Percentiles rank a stretch among this genome's conserved stretches.
Evolutionary conservation across 53 echinoderm and acorn worm genomes (phyloP).

Genomic region (Paracentrotus lividus): DNA sequence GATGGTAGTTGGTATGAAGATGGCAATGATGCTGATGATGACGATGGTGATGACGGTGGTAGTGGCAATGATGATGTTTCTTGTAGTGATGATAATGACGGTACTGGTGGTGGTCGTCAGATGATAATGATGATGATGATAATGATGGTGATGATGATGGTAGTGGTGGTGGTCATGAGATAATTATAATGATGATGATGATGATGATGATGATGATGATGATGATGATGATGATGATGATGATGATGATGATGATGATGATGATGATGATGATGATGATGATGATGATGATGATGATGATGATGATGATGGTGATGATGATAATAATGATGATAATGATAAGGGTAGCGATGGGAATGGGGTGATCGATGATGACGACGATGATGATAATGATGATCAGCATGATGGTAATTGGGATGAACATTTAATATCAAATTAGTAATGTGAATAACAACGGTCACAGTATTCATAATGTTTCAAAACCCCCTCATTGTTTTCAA

Average conservation of each 20-base stretch:
- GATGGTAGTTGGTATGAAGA: background rate
- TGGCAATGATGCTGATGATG: background rate
- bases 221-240: background rate
- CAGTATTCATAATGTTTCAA: background rate
- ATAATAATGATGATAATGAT: background rate
- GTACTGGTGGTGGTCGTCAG: slow-evolving; percentile 30
- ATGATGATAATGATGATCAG: background rate
- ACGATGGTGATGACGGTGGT: background rate
- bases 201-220: background rate
- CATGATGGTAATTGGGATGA: slow-evolving; percentile 8
- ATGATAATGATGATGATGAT: background rate
- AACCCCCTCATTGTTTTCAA: background rate
- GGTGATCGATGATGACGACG: slow-evolving; percentile 27
- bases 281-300: background rate
- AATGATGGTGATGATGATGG: background rate
- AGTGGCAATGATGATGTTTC: background rate
- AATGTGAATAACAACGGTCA: slow-evolving; percentile 2
- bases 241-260: background rate
- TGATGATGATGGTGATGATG: background rate
- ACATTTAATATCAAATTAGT: background rate
- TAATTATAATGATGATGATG: background rate
- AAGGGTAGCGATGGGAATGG: background rate
- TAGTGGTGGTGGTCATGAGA: too few relatives aligned
- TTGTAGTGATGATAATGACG: slow-evolving; percentile 1
- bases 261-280: background rate